Base-by-base conservation (phyloP, 2,888 invertebrate species). In the Meta bourneti region DNA sequence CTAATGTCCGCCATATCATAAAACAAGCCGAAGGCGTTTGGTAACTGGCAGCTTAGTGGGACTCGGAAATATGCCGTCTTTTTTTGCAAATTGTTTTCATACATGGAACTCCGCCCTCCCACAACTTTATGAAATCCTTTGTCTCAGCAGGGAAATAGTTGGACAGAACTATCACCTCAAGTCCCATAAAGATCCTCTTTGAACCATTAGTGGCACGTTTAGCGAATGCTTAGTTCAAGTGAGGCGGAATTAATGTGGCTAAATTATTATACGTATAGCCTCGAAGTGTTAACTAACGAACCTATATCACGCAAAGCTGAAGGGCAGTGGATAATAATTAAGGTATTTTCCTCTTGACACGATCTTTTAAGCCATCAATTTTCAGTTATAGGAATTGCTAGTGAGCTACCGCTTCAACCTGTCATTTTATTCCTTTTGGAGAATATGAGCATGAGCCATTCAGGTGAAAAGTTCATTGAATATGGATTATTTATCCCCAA, bases 101-200 rank as follows among this genome's bases (percentile, higher is more conserved):
- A 9, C 19, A 13, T 74, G 20, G 19, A 74, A 74, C 20, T 74
- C n/a, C n/a, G n/a, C n/a, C n/a, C n/a, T 72, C 20, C 74, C 34
- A 34, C 48, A 34, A 74, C 74, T 48, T 9, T 34, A 13, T 48
- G 48, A 20, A 34, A 8, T 74, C 48, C 74, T 74, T 20, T 6
- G 9, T 74, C 34, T 48, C 34, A 20, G 74, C 9, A 1, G 34
- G 74, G 20, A 48, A 74, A 74, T 74, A 74, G 34, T 48, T 74
- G 13, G 13, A 48, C 74, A 74, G 74, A 48, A 20, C 48, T 74
- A 11, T 34, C 34, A 34, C 34, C 34, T 34, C 34, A 34, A 11
- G 74, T 74, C 20, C 20, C 74, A 74, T 74, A 74, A 74, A 74
- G 13, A 74, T 9, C 2, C 48, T 48, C 20, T 74, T 74, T 74